A percentile compares a stretch with the other conserved stretches of the same genome.
phyloP scores from a whole-genome alignment of 2,797 vertebrate species.

The Acipenser transmontanus region DNA sequence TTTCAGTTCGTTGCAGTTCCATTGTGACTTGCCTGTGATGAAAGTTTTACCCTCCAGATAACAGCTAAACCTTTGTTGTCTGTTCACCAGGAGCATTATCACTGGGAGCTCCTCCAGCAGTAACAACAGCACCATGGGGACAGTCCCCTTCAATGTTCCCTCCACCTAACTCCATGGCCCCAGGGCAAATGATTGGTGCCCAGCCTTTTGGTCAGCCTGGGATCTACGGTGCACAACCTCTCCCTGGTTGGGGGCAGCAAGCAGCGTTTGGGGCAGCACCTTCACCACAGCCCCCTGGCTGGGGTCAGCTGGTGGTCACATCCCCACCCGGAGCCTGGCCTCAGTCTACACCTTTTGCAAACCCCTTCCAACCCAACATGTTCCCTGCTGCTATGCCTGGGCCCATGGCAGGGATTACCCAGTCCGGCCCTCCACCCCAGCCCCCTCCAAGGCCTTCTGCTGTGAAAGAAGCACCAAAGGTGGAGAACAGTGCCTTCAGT shows the following conservation, averaged over 20 bases:
- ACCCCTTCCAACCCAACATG: conserved; percentile 68
- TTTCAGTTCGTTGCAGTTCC: too few species aligned
- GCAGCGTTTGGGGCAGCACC: conserved; percentile 46
- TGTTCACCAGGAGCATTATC: conserved; percentile 63
- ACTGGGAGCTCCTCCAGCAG: conserved; percentile 44
- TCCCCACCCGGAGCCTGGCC: conserved; percentile 52
- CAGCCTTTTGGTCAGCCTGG: conserved; percentile 53
- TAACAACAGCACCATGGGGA: conserved; percentile 58
- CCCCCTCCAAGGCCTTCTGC: conserved; percentile 63
- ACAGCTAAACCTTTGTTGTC: neutral
- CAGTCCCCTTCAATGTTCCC: conserved; percentile 51
- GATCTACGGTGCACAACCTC: conserved; percentile 55
- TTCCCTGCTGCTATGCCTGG: conserved; percentile 46
- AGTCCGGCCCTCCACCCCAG: conserved; percentile 49
- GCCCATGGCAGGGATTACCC: conserved; percentile 36
- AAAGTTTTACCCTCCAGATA: too few species aligned
- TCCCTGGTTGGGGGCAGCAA: conserved; percentile 70
- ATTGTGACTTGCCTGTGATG: too few species aligned
- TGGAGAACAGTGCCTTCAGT: conserved; percentile 78
- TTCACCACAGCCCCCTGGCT: conserved; percentile 54
- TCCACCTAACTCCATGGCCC: conserved; percentile 45
- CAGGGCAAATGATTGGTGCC: conserved; percentile 41
- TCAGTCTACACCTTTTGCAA: conserved; percentile 48
- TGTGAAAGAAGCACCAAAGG: conserved; percentile 62
- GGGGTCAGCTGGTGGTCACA: conserved; percentile 55